These are phyloP conservation scores for Carassius carassius DNA, from an alignment of 2,113 vertebrate genomes.

Conservation along the genomic window DNA sequence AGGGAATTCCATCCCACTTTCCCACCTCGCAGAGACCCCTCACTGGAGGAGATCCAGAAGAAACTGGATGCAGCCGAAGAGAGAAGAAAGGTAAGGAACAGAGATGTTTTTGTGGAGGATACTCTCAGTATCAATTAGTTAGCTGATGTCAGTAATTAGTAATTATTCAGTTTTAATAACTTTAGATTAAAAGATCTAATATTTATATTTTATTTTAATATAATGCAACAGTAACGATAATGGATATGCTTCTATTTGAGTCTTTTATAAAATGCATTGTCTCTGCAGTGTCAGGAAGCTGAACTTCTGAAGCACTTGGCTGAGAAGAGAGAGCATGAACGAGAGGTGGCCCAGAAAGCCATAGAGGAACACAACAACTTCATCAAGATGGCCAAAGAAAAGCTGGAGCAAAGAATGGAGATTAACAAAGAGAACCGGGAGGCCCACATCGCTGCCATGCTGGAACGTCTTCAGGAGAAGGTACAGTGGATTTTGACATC, in stretches of 20 bases:
- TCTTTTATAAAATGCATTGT: background rate
- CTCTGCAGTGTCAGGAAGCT: slow-evolving; percentile 86
- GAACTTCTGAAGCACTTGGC: slow-evolving; percentile 92
- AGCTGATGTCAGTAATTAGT: background rate
- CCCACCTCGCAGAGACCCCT: slow-evolving; percentile 85
- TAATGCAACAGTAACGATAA: background rate
- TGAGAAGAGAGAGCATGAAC: slow-evolving; percentile 86
- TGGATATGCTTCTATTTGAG: background rate
- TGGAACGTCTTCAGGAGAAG: slow-evolving; percentile 90
- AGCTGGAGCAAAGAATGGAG: slow-evolving; percentile 86
- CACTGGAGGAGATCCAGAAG: slow-evolving; percentile 93
- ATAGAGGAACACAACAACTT: slow-evolving; percentile 86
- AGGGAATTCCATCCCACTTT: slow-evolving; percentile 87
- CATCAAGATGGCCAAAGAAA: slow-evolving; percentile 87
- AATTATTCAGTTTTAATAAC: background rate
- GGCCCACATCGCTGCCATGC: slow-evolving; percentile 85
- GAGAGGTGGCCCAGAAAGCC: slow-evolving; percentile 92
- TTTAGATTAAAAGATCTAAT: background rate
- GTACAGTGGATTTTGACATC: slow-evolving; percentile 60
- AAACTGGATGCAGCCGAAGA: slow-evolving; percentile 89
- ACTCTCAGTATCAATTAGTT: background rate
- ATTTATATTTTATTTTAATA: background rate
- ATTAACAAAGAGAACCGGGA: slow-evolving; percentile 86
- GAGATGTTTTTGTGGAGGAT: background rate
- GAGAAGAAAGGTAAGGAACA: slow-evolving; percentile 82